Base-by-base conservation (phyloP, 2,113 vertebrate genomes). In the Xenopus laevis region DNA sequence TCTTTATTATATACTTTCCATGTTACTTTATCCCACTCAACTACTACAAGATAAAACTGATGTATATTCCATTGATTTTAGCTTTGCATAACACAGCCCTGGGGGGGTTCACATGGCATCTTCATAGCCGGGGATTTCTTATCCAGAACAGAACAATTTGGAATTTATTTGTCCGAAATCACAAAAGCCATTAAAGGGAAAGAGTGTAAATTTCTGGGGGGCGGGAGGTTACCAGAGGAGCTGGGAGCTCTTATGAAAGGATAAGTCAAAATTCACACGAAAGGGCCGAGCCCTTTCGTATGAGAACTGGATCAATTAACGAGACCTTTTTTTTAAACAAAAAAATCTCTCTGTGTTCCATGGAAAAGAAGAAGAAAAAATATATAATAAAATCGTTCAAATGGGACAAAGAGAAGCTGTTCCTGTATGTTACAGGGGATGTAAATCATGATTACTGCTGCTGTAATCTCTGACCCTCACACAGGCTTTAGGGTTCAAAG, bases 401-500 rank as follows among this genome's bases (percentile, higher is more conserved):
- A 79, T 81, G 78, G 82, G 75, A 78, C 84, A 71, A 79, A 68
- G 55, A 85, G 81, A 84, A 78, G 27, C 81, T 80, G 62, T 75
- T 13, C 79, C 61, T 82, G 76, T 68, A 79, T 83, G 79, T 81
- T 63, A 72, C 53, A 85, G 80, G 67, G 55, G 64, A 12, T 84
- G 90, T 93, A 91, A 94, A 94, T 90, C 89, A 91, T 65, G 79
- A 85, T 85, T 89, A 87, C 81, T 87, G 85, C 83, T 85, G 83
- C 79, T 83, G 87, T 89, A 92, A 93, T 91, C 90, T 91, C 83
- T 92, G 92, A 93, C 89, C 92, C 79, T 84, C 80, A 71, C 84
- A 79, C 82, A 87, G 89, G 87, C 87, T 87, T 78, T 86, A 86
- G 82, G 88, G 92, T 88, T 92, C 93, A 94, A 89, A 94, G 93